Base-by-base conservation (phyloP, 2,888 invertebrate genomes). In the Penaeus monodon region DNA sequence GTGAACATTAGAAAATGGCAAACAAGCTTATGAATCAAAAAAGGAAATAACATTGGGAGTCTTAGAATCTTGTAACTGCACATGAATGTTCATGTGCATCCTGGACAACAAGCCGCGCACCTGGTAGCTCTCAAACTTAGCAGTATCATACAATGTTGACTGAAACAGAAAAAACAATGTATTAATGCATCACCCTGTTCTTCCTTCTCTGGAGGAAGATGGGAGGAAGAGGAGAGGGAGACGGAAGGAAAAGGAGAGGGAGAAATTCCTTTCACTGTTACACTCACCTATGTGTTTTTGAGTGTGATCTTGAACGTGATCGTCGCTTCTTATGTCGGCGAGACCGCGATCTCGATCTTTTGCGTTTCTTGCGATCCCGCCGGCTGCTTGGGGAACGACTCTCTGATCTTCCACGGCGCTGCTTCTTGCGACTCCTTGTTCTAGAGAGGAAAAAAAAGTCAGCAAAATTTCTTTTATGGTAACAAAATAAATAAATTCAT, bases 251-350 rank as follows among this genome's bases (percentile, higher is more conserved):
- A 73, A 29, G 27, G n/a, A 33, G 73, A 73, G 27, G 73, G 73
- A 73, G n/a, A 27, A 33, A 27, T 24, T 44, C 22, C 77, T 44
- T 20, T 49, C 57, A 44, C 2, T 8, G 33, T 73, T 68, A 14
- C 14, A 49, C 78, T 17, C 12, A 88, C 88, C 86, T 84, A 84
- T 88, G 88, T 68, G 86, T 64, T n/a, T 86, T 88, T 38, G 88
- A 76, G 24, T 77, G 84, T 38, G 88, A 86, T 33, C 86, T 82
- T 3, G 88, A 88, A 8, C 88, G 85, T 57, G 88, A 88, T 20
- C 88, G 82, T 27, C 86, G 86, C 49, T 88, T 88, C 84, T 88
- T 88, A 76, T 86, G 85, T n/a, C 88, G 63, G 38, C 86, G 86
- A 27, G 88, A 85, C 44, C 86, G 76, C 57, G 86, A 86, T 76